These are phyloP conservation scores for Cariama cristata DNA, from an alignment of 2,113 vertebrate genomes.

Conservation along the genomic window DNA sequence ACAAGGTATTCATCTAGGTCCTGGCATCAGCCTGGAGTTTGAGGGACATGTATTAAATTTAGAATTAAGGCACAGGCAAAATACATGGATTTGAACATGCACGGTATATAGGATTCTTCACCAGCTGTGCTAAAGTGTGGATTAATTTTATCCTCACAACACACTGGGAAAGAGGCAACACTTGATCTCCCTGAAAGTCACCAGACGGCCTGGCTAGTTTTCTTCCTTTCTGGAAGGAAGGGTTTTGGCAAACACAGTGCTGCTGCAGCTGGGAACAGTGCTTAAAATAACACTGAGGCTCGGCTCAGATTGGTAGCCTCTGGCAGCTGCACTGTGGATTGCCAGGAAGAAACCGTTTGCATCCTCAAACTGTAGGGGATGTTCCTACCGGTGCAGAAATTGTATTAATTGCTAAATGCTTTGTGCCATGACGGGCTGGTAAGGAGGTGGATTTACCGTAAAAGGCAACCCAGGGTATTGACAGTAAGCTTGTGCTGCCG, in stretches of 20 bases:
- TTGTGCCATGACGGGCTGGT: not conserved
- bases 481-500: not conserved
- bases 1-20: not conserved
- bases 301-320: slow-evolving; percentile 7
- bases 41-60: not conserved
- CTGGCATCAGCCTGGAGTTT: not conserved
- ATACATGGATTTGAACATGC: not conserved
- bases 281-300: slow-evolving; percentile 41
- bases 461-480: not conserved
- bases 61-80: not conserved
- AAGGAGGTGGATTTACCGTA: not conserved
- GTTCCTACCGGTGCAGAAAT: not conserved
- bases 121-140: not conserved
- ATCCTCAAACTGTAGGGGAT: not conserved
- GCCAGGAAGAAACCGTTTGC: slow-evolving; percentile 25
- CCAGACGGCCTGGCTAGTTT: not conserved
- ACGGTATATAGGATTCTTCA: not conserved
- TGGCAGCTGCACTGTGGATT: slow-evolving; percentile 23
- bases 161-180: not conserved
- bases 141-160: not conserved
- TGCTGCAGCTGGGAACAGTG: slow-evolving; percentile 34
- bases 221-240: slow-evolving; percentile 20
- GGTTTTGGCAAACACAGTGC: not conserved
- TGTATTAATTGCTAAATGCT: not conserved
- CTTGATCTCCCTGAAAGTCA: slow-evolving; percentile 6